Base-by-base conservation (phyloP, 2,888 invertebrate genomes). In the Noctua fimbriata region DNA sequence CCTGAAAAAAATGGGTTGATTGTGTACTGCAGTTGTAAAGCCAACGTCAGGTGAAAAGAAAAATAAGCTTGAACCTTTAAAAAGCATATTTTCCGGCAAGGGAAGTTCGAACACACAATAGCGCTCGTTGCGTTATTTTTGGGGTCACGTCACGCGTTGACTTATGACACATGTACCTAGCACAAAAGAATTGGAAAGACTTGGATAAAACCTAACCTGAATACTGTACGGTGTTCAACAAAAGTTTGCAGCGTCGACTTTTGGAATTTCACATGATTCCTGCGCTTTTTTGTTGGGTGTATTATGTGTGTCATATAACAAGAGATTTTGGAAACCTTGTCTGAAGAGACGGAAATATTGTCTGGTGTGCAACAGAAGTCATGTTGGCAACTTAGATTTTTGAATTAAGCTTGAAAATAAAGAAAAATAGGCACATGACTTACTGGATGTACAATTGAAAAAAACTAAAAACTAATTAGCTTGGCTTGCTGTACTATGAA, bases 51-150 rank as follows among this genome's bases (percentile, higher is more conserved):
- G 52, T 76, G 44, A 79, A 87, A 83, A 83, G 66, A 81, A 81
- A 86, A 67, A 83, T 81, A 87, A 78, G 44, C 73, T 63, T 69
- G 52, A 74, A 89, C 63, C 77, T 84, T 84, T 82, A 71, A 79
- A 87, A 83, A 85, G 79, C 36, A 71, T 47, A 76, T 87, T 89
- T 87, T 83, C 65, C 66, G 44, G 49, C 52, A 75, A 69, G 79
- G 44, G 44, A 79, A 80, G 75, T 87, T 76, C 69, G 58, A 70
- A 81, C 71, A 77, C 66, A 88, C 82, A 89, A 88, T 89, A 28
- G 85, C 10, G 55, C 69, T 78, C 70, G 87, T 81, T 79, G 79
- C 81, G 69, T 83, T 89, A 85, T 83, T 89, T 88, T 88, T 81
- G 69, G 73, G 75, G 78, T 83, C 83, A 83, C 73, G 82, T 82